Evolutionary conservation across 2,888 invertebrate genomes (phyloP), one percentile per base, ranked within the genome.

Genomic region (Brachypalpus laphriformis): DNA sequence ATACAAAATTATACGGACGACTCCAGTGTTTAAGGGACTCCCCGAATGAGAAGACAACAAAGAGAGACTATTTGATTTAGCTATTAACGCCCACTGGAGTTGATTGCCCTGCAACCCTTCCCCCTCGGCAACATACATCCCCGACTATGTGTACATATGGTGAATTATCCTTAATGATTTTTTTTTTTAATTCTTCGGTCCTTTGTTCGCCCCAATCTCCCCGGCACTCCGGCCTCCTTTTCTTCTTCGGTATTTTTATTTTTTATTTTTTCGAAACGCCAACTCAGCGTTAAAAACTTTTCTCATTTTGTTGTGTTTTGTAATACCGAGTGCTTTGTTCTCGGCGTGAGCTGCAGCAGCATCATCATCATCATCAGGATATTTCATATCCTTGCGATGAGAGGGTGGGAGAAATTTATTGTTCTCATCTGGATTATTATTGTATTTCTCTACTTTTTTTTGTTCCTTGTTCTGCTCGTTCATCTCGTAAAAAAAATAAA

Each of bases 391-490:
- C 71, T 76, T 56, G 66, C 65, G 59, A 66, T 57, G 74, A 71
- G 81, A 49, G 80, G 54, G 85, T 66, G 65, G 49, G 54, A 45
- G 65, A 81, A 81, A 85, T 85, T 85, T 75, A 85, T 85, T 81
- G 85, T 85, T 85, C 85, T 81, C 85, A 80, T 85, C 81, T 85
- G 81, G 85, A 85, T 85, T 85, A 85, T 85, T 85, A 81, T 81
- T 76, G 75, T 68, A 54, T 71, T 42, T 57, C 16, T 20, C 9
- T 45, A 14, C 51, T 49, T 42, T 7, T 45, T 37, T 68, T 40
- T 9, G 54, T 65, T 20, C 20, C 40, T 20, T 56, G 20, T 42
- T 25, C 5, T 45, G 51, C 25, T 42, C 18, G 31, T 9, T 65
- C 47, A 70, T 68, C 56, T 63, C 66, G 71, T 66, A 70, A 63